phyloP scores from a whole-genome alignment of 1,140 invertebrate genomes.

The Atta texana region DNA sequence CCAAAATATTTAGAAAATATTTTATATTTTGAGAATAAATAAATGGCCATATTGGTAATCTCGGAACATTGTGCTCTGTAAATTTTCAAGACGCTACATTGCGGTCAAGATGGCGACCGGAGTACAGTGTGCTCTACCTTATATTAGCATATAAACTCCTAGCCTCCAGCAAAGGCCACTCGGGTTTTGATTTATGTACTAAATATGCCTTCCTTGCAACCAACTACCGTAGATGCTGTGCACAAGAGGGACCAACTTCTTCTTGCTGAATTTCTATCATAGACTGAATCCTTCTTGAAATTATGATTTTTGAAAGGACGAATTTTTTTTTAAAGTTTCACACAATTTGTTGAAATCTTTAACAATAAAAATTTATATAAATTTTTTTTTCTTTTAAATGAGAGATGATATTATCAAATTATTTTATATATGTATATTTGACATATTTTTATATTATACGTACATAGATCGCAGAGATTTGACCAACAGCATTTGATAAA shows the following conservation, averaged over 20 bases:
- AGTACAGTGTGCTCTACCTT: slow-evolving; percentile 81
- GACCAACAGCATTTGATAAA: not conserved
- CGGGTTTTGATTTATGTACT: slow-evolving; percentile 85
- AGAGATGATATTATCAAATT: not conserved
- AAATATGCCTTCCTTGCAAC: slow-evolving; percentile 84
- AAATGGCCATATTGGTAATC: slow-evolving; percentile 43
- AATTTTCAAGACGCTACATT: slow-evolving; percentile 79
- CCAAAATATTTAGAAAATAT: not conserved
- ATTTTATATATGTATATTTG: not conserved
- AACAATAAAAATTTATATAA: slow-evolving; percentile 3
- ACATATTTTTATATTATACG: not conserved
- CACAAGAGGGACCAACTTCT: slow-evolving; percentile 65
- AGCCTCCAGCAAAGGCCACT: slow-evolving; percentile 81
- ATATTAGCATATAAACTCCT: slow-evolving; percentile 86
- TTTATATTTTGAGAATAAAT: slow-evolving; percentile 19
- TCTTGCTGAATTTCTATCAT: slow-evolving; percentile 21
- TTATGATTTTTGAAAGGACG: slow-evolving; percentile 9
- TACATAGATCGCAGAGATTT: too few species aligned
- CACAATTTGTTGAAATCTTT: not conserved
- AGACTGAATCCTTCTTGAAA: slow-evolving; percentile 1
- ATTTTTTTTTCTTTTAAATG: not conserved
- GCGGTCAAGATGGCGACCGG: slow-evolving; percentile 83
- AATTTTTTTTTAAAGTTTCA: slow-evolving; percentile 32
- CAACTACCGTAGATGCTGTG: slow-evolving; percentile 62
- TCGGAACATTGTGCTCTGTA: slow-evolving; percentile 49